Evolutionary conservation across 2,113 vertebrate genomes (phyloP), one percentile per base, ranked within the genome.

Genomic region (Chloropsis cyanopogon): DNA sequence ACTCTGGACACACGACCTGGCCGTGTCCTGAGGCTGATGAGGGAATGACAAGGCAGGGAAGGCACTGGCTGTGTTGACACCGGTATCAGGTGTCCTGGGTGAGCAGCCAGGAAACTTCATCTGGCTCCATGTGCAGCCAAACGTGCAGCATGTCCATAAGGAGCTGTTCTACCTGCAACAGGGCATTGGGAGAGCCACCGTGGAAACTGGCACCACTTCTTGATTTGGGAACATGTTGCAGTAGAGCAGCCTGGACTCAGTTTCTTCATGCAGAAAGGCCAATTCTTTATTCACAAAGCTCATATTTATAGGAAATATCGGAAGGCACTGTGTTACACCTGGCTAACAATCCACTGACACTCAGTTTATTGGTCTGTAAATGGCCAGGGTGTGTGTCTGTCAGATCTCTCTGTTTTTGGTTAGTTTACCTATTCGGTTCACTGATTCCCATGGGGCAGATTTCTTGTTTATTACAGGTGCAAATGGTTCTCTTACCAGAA

Each of bases 71-170:
- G 3, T 52, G 86, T 20, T 64, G 64, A 61, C 78, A 63, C 4
- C 10, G 25, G 46, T 59, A 46, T 82, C 64, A 4, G 53, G 46
- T 84, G 53, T 73, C 93, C 54, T 50, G 64, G 66, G 47, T 29
- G 57, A 41, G 54, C 49, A 83, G 83, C 61, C 56, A 66, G 31
- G 94, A 61, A 64, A 50, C 31, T 72, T 71, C 29, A n/a, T 64
- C 49, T 21, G 24, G 5, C 31, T 56, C 70, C 18, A 9, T 15
- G 47, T 41, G 52, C 66, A 72, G 77, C 57, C 81, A 86, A 39
- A 15, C 11, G 17, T 12, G 49, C 52, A 2, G 1, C 3, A 15
- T 23, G 25, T 59, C 42, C 16, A 1, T 14, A 4, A 26, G 4
- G 46, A 86, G 63, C 28, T 5, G 2, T 28, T 37, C 25, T 39